These are phyloP conservation scores for Callionymus lyra DNA, from an alignment of 2,113 vertebrate genomes.

Conservation along the genomic window DNA sequence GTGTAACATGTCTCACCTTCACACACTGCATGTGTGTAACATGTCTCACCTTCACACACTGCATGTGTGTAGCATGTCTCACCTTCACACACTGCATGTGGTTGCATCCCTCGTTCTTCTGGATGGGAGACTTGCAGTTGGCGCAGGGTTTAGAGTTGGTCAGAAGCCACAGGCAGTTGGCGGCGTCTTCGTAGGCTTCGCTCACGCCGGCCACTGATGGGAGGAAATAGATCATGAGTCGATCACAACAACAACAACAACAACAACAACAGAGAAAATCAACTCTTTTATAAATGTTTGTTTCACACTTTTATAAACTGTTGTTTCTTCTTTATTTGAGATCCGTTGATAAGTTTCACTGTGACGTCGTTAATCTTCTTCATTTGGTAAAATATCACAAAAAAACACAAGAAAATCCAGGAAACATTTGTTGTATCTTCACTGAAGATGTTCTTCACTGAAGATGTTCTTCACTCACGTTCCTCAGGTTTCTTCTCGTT, in stretches of 20 bases:
- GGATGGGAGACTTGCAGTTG: slow-evolving; percentile 98
- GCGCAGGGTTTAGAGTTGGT: slow-evolving; percentile 94
- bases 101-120: slow-evolving; percentile 98
- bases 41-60: background rate
- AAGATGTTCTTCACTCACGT: no score
- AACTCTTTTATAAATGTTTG: no score
- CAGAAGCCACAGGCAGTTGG: slow-evolving; percentile 96
- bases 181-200: slow-evolving; percentile 93
- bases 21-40: background rate
- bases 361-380: no score
- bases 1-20: background rate
- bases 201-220: slow-evolving; percentile 93
- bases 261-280: slow-evolving; percentile 39
- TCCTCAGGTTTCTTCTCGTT: slow-evolving; percentile 94
- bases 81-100: slow-evolving; percentile 99
- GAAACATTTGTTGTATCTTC: no score
- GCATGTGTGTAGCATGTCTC: slow-evolving; percentile 12
- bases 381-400: no score
- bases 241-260: slow-evolving; percentile 23
- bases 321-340: no score
- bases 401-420: no score
- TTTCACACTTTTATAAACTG: no score
- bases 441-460: no score
- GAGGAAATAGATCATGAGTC: slow-evolving; percentile 10
- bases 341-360: no score